These are phyloP conservation scores for Habroteleia sp. DNA, from an alignment of 2,888 invertebrate genomes.

Conservation along the genomic window DNA sequence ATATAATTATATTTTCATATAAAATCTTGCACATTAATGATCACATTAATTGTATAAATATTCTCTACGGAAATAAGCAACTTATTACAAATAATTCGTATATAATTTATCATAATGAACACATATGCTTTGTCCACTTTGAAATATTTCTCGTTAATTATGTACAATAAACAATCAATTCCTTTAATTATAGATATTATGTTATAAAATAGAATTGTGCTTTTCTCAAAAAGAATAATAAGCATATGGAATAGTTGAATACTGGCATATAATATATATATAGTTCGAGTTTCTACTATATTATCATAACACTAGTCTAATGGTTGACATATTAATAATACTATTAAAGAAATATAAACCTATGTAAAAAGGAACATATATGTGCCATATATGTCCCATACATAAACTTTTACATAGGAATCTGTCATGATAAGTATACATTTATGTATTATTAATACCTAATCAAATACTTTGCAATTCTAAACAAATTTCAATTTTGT, in stretches of 20 bases:
- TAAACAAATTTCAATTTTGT: constrained; percentile 11
- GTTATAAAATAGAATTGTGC: too few relatives aligned
- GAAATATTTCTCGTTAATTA: constrained; percentile 17
- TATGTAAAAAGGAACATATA: too few relatives aligned
- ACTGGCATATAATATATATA: constrained; percentile 25
- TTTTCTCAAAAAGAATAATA: constrained; percentile 7
- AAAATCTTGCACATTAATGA: too few relatives aligned
- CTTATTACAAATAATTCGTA: too few relatives aligned
- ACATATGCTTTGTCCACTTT: constrained; percentile 44
- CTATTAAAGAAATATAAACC: constrained; percentile 23
- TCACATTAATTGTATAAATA: too few relatives aligned
- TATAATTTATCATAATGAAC: constrained; percentile 14
- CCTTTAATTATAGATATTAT: constrained; percentile 19
- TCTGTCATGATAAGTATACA: background rate
- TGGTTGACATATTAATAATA: constrained; percentile 12
- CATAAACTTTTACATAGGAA: too few relatives aligned
- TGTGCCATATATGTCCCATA: too few relatives aligned
- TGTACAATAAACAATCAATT: constrained; percentile 42
- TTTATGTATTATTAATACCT: constrained; percentile 15
- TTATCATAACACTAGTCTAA: constrained; percentile 35
- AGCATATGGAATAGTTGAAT: constrained; percentile 29
- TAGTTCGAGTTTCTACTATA: constrained; percentile 30
- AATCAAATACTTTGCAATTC: constrained; percentile 16
- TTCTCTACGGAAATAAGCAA: too few relatives aligned
- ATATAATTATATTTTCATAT: too few relatives aligned